Base-by-base conservation (phyloP, 2,888 invertebrate genomes). In the Apodemia duryi region DNA sequence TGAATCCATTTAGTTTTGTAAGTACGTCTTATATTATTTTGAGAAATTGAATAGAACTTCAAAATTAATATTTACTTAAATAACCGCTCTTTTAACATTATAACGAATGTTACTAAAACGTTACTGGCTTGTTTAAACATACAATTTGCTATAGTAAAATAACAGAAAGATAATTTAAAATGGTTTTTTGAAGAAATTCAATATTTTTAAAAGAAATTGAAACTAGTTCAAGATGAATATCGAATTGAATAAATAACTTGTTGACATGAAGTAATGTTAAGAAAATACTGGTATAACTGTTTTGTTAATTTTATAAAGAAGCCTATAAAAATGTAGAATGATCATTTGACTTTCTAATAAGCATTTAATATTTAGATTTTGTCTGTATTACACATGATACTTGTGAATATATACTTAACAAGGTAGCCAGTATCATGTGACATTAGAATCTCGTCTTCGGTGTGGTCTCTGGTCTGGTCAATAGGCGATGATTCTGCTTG, bases 21-120 rank as follows among this genome's bases (percentile, higher is more conserved):
- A 29, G 54, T 54, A 54, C 54, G 13, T 32, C 29, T 29, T 54
- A 28, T 52, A 54, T 54, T 54, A 54, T 54, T 54, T 54, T 29
- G 11, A 54, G 32, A 28, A 29, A 54, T 54, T 54, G 29, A 54
- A 54, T 32, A 28, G 10, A 54, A 54, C 54, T 54, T 54, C 54
- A 54, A 54, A 28, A 52, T 9, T 6, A 2, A 6, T n/a, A 28
- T 28, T 52, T 29, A 54, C 54, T 29, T 57, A 11, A 57, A 29
- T 32, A 32, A 57, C 13, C 13, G 46, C 46, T 46, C 46, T 13
- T 13, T 46, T 46, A 13, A 13, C 13, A 13, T 46, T 4, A 46
- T 3, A 46, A 46, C 2, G 46, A 13, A 46, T 13, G 43, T 46
- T 46, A 13, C 13, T 13, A 13, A 46, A 13, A 5, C 5, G 46